Percentiles rank a stretch among this genome's conserved stretches.
Conservation (phyloP, 2,888 invertebrate species). For the Abrostola tripartita region DNA sequence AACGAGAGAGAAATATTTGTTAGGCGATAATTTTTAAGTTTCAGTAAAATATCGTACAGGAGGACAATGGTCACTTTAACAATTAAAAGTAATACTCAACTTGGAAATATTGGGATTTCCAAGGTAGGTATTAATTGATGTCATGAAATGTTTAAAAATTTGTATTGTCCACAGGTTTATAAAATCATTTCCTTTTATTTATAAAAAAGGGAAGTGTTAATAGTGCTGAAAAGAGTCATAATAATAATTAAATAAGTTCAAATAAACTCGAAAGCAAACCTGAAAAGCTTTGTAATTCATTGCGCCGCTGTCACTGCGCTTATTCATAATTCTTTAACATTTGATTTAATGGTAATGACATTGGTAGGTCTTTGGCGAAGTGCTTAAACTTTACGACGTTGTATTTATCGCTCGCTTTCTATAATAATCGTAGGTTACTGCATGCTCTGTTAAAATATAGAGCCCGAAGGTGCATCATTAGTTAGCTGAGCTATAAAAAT, state of each 20-base stretch:
- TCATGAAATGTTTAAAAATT: too few relatives aligned
- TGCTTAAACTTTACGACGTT: constrained; percentile 27
- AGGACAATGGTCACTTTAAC: too few relatives aligned
- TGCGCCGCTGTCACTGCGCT: constrained; percentile 13
- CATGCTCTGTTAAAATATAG: constrained; percentile 17
- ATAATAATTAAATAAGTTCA: constrained; percentile 12
- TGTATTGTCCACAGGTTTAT: too few relatives aligned
- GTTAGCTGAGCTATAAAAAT: constrained; percentile 18
- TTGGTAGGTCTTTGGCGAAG: constrained; percentile 18
- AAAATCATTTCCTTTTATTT: too few relatives aligned
- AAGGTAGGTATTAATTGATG: too few relatives aligned
- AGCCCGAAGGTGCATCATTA: constrained; percentile 22
- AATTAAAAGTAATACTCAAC: too few relatives aligned
- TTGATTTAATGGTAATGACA: constrained; percentile 30
- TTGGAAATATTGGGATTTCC: too few relatives aligned
- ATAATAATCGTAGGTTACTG: constrained; percentile 11
- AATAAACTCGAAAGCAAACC: constrained; percentile 22
- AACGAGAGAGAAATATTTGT: too few relatives aligned
- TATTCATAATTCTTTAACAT: constrained; percentile 41
- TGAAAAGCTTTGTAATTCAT: constrained; percentile 27
- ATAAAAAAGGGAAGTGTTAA: too few relatives aligned
- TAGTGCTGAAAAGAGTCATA: not conserved
- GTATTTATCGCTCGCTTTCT: constrained; percentile 24
- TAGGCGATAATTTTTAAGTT: too few relatives aligned
- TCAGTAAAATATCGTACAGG: too few relatives aligned